Base-by-base conservation (phyloP, 2,797 vertebrate genomes). In the Tolypeutes matacus region DNA sequence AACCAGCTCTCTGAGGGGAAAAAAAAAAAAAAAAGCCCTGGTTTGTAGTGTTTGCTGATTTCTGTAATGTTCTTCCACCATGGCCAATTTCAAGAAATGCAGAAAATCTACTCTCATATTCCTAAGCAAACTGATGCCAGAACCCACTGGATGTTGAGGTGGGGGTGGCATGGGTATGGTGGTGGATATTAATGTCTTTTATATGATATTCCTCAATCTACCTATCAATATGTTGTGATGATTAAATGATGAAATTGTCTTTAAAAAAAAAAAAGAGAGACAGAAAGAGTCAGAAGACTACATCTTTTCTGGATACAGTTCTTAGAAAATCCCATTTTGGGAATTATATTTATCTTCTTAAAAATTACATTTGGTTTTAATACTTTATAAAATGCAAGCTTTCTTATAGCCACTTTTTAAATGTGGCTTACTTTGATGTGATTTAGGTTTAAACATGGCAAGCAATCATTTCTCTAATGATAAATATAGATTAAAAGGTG, bases 301-400 rank as follows among this genome's bases (percentile, higher is more conserved):
- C 42, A 77, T 93, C 25, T 67, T 91, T 46, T 76, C n/a, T 87
- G 25, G 10, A 49, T 39, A 13, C 73, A 15, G n/a, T 90, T 92
- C 39, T 20, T 70, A 86, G 25, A 81, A 87, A 92, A 95, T 78
- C 17, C 39, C 76, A 11, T 64, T 69, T 84, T 49, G 39, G 29
- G 62, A 83, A 80, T 93, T 91, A 46, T 46, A 46, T 46, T 46
- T 46, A 46, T 46, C 46, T 46, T 46, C 9, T 46, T 46, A 46
- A 46, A 39, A 77, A 72, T 42, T 42, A 58, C 9, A 20, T 62
- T 96, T 89, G 1, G 5, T 76, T 95, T 90, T 81, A 81, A 49
- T 65, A 56, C n/a, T 92, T 86, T 78, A 56, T 36, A 86, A 67
- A 93, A 75, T n/a, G 69, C 39, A 82, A 78, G 25, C n/a, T 82